Percentiles rank a stretch among this genome's conserved stretches.
Conservation (phyloP, 2,797 vertebrate species). For the Acestrorhynchus altus region DNA sequence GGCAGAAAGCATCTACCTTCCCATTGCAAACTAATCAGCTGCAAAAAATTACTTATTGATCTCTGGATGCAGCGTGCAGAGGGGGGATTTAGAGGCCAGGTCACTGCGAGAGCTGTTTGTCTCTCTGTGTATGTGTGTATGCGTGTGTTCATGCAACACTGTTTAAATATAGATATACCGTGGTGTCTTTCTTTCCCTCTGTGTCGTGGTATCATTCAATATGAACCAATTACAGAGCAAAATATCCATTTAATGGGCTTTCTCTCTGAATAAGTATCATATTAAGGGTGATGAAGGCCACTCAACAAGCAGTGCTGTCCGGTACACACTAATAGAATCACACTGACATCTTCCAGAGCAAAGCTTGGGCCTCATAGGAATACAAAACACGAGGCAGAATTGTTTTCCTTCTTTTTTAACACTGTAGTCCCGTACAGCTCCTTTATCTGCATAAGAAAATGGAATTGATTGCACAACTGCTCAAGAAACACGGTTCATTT, state of each 20-base stretch:
- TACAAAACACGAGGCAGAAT: constrained; percentile 45
- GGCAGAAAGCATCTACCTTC: constrained; percentile 84
- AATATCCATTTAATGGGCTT: constrained; percentile 64
- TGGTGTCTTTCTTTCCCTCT: constrained; percentile 24
- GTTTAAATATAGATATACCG: constrained; percentile 52
- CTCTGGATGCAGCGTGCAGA: constrained; percentile 75
- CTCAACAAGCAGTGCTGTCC: constrained; percentile 41
- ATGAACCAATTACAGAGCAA: constrained; percentile 69
- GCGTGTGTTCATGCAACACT: constrained; percentile 24
- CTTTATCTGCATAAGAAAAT: background rate
- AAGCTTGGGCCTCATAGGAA: constrained; percentile 46
- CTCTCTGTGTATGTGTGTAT: constrained; percentile 33
- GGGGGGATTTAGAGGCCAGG: constrained; percentile 83
- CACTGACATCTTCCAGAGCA: constrained; percentile 45
- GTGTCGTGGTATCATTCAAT: constrained; percentile 45
- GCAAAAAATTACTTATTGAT: constrained; percentile 99
- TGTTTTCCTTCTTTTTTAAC: constrained; percentile 60
- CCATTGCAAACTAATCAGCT: constrained; percentile 96
- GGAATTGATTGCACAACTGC: background rate
- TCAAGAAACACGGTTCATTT: background rate
- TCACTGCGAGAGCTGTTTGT: constrained; percentile 78
- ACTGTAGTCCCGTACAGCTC: background rate
- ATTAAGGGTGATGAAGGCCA: constrained; percentile 43
- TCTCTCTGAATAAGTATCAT: constrained; percentile 57
- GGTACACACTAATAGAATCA: constrained; percentile 42